Base-by-base conservation (phyloP, 2,797 vertebrate genomes). In the Xyrichtys novacula region DNA sequence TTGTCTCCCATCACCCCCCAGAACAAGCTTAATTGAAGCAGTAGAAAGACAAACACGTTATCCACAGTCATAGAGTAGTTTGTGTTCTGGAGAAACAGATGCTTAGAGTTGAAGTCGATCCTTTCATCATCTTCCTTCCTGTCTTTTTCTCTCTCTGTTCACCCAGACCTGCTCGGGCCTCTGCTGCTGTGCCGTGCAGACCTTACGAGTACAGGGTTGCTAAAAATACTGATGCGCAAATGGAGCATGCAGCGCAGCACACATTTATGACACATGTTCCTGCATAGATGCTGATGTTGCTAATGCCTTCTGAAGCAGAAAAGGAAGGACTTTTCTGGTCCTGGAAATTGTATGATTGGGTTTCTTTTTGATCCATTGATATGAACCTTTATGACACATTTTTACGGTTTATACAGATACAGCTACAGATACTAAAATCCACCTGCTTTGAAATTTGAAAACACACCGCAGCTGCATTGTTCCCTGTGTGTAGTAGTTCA, bases 141-240 rank as follows among this genome's bases (percentile, higher is more conserved):
- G 38, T 42, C 39, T 42, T n/a, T 63, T 19, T 63, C 28, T 58
- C 55, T 78, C 60, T 68, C 60, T 1, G 67, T 74, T 84, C 59
- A 9, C 65, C 81, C 65, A 28, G 77, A 65, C 70, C 69, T 34
- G 57, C 61, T 2, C 20, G 32, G 71, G 78, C 76, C 68, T 80
- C 72, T 81, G 77, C 85, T 74, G 68, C 84, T 74, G 70, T 63
- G 70, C 76, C 19, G 59, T 69, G 85, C 86, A 87, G 83, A 85
- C 88, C 78, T 88, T 89, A 83, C 85, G 84, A 87, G 85, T 50
- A 43, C 71, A 63, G 77, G 19, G 63, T 80, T 74, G 81, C 91
- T 93, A 94, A 92, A 93, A 93, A 94, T 94, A 94, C 86, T 76
- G 46, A 63, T 12, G 70, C 76, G 66, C 89, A 91, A 93, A 85